Evolutionary conservation across 2,888 invertebrate species (phyloP), one percentile per base, ranked within the genome.

Genomic region (Lathronympha strigana): DNA sequence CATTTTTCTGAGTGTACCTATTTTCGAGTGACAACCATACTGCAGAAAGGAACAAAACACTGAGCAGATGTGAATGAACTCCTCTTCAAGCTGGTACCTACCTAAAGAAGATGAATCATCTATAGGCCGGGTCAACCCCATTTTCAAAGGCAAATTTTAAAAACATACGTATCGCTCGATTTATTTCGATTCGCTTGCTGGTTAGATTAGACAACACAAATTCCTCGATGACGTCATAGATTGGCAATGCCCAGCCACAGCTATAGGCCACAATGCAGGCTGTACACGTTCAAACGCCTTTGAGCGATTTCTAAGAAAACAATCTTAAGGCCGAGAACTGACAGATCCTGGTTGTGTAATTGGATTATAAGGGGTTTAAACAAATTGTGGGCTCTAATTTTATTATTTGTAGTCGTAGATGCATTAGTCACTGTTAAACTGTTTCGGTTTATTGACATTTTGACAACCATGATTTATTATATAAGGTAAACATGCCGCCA

Each of bases 291-390:
- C 49, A 53, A 61, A 11, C 33, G 57, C 57, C 63, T 63, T 57
- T 43, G 63, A 63, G 62, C 54, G 17, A 54, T 47, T 63, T 63
- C 63, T 63, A 51, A 38, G 50, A 63, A 62, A 33, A 53, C 55
- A 51, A 58, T 50, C 50, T 33, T 58, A 63, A 50, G 40, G 49
- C 33, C 40, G 38, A 40, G 38, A 31, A 17, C 17, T 21, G 49
- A 38, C 55, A 63, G 50, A 57, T 58, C 63, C 57, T 63, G 63
- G 49, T 63, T 57, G 43, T 15, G 43, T 45, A 57, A 45, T 57
- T 57, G n/a, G 31, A 45, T 21, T 43, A 21, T 1, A 23, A 47
- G 36, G 23, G n/a, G 53, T 36, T 36, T 31, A 19, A 51, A 17
- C 31, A 19, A 19, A 33, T 43, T 21, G 11, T 13, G 43, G 11